phyloP scores from a whole-genome alignment of 2,113 vertebrate genomes.

The Oryzias celebensis region DNA sequence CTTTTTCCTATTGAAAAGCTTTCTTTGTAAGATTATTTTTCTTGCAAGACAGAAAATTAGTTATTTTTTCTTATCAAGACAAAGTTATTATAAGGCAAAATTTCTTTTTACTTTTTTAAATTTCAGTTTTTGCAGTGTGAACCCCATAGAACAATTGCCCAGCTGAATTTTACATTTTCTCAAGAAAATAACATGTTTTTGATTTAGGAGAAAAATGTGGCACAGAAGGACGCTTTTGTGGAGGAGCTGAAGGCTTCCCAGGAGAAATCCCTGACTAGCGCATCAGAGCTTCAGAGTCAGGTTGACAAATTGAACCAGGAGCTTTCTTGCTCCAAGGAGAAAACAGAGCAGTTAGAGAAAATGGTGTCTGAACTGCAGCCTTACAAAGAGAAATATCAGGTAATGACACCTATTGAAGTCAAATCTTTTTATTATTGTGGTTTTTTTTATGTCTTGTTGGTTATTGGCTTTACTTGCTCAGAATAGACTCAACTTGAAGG shows the following conservation, averaged over 20 bases:
- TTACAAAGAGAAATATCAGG: slow-evolving; percentile 83
- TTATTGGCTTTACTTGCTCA: not conserved
- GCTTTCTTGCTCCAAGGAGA: slow-evolving; percentile 69
- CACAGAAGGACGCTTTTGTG: slow-evolving; percentile 73
- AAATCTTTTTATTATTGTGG: not conserved
- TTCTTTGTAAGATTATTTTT: too few relatives aligned
- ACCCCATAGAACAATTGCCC: too few relatives aligned
- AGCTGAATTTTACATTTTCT: too few relatives aligned
- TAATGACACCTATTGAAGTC: slow-evolving; percentile 49
- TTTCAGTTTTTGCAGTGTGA: too few relatives aligned
- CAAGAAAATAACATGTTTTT: not conserved
- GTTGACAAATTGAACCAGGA: slow-evolving; percentile 73
- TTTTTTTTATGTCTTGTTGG: slow-evolving; percentile 3
- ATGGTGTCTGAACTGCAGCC: slow-evolving; percentile 79
- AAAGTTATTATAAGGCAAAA: too few relatives aligned
- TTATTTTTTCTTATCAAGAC: too few relatives aligned
- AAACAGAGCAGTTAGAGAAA: slow-evolving; percentile 74
- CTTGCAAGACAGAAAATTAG: too few relatives aligned
- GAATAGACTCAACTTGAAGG: too few relatives aligned
- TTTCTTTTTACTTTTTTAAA: too few relatives aligned
- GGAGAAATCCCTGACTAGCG: slow-evolving; percentile 74
- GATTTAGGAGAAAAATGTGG: slow-evolving; percentile 69
- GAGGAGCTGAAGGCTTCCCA: slow-evolving; percentile 80
- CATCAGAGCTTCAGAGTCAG: slow-evolving; percentile 67
- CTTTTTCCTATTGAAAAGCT: too few relatives aligned